These are phyloP conservation scores for Petroica traversi DNA, from an alignment of 2,113 vertebrate genomes.

Conservation along the genomic window DNA sequence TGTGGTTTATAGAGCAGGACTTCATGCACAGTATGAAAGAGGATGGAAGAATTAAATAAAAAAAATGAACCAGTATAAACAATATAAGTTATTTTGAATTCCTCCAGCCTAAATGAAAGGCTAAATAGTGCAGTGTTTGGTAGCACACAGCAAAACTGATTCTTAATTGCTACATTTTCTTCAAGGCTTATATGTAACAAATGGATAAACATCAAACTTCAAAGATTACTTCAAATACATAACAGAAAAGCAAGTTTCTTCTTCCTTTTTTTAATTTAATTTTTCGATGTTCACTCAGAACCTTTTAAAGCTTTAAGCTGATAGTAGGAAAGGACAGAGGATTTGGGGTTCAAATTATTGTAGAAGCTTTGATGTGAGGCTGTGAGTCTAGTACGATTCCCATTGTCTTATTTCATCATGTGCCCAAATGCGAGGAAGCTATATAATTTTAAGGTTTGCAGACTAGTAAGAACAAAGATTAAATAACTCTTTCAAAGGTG, in stretches of 20 bases:
- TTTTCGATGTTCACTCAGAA: background rate
- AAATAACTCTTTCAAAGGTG: background rate
- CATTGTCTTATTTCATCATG: background rate
- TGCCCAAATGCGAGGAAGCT: background rate
- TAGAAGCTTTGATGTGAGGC: background rate
- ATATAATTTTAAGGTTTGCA: background rate
- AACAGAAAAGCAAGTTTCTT: background rate
- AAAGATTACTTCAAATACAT: background rate
- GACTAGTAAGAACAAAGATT: background rate
- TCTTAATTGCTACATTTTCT: background rate
- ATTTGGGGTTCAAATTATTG: background rate
- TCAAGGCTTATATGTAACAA: background rate
- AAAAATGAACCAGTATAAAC: background rate
- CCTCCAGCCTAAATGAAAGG: background rate
- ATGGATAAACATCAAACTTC: background rate
- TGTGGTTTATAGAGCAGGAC: background rate
- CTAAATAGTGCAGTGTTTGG: background rate
- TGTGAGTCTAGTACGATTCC: background rate
- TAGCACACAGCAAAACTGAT: background rate
- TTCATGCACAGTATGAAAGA: background rate
- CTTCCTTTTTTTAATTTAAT: background rate
- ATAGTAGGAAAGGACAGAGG: background rate
- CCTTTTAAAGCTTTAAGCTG: background rate
- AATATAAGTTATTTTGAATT: background rate
- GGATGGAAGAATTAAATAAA: background rate